Evolutionary conservation across 2,797 vertebrate species (phyloP).

Genomic region (Kryptopterus vitreolus): DNA sequence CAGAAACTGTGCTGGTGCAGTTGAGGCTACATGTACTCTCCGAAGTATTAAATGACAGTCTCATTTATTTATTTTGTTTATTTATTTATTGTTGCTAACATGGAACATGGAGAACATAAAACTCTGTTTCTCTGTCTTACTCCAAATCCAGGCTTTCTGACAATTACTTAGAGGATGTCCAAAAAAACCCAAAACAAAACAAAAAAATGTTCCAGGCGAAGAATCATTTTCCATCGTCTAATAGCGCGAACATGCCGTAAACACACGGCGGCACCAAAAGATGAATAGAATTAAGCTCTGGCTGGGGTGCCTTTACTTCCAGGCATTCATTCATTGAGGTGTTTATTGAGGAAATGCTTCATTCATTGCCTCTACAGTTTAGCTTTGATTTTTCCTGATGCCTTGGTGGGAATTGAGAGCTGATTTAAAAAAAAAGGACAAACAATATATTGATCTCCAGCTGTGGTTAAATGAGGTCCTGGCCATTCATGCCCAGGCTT

Average conservation of each 20-base stretch:
- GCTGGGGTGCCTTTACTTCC: not conserved
- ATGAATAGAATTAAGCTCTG: not conserved
- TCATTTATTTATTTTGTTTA: not conserved
- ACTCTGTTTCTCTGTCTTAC: not conserved
- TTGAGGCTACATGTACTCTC: not conserved
- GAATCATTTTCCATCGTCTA: not conserved
- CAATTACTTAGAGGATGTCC: not conserved
- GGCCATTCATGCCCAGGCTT: not conserved
- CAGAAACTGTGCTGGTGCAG: not conserved
- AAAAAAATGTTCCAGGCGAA: not conserved
- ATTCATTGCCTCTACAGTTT: not conserved
- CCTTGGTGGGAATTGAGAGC: not conserved
- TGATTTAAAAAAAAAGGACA: not conserved
- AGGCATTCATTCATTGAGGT: not conserved
- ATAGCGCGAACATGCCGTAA: not conserved
- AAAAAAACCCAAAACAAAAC: too few species aligned
- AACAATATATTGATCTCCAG: slow-evolving; percentile 2
- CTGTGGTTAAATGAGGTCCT: not conserved
- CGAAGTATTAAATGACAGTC: too few species aligned
- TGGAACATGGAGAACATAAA: not conserved
- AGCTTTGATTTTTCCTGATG: not conserved
- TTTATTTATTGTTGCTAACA: not conserved
- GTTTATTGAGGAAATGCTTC: not conserved
- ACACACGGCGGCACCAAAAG: not conserved
- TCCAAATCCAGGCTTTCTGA: not conserved